phyloP scores from a whole-genome alignment of 2,888 invertebrate genomes.

The Chrysolina haemoptera region DNA sequence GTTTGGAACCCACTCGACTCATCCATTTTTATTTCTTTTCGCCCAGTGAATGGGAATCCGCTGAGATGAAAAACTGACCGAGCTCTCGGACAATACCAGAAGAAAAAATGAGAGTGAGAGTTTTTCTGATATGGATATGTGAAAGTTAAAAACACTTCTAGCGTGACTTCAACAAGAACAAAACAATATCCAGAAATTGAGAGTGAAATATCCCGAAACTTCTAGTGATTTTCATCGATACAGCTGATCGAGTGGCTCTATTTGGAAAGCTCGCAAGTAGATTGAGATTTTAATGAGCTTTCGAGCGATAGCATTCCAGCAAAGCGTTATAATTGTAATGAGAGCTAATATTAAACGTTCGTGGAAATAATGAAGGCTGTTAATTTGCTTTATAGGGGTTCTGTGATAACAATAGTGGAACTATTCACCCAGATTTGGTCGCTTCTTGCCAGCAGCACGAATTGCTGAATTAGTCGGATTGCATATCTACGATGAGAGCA shows the following conservation, averaged over 20 bases:
- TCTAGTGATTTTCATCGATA: neutral
- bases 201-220: neutral
- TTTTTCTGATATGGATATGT: neutral
- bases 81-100: neutral
- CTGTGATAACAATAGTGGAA: constrained; percentile 9
- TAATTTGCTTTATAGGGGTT: constrained; percentile 13
- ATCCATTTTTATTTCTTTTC: neutral
- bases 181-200: neutral
- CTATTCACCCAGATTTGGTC: neutral
- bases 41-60: neutral
- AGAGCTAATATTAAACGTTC: constrained; percentile 22
- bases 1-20: neutral
- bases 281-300: constrained; percentile 14
- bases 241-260: constrained; percentile 2
- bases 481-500: neutral
- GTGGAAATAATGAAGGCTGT: constrained; percentile 5
- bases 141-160: too few relatives aligned
- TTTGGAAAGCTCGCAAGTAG: constrained; percentile 2
- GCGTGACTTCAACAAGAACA: too few relatives aligned
- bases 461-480: neutral
- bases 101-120: neutral
- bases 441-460: neutral
- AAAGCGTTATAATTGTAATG: constrained; percentile 18
- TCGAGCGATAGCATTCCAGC: constrained; percentile 1
- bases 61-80: neutral